Evolutionary conservation across 2,888 invertebrate species (phyloP).

Genomic region (Tanypteryx hageni): DNA sequence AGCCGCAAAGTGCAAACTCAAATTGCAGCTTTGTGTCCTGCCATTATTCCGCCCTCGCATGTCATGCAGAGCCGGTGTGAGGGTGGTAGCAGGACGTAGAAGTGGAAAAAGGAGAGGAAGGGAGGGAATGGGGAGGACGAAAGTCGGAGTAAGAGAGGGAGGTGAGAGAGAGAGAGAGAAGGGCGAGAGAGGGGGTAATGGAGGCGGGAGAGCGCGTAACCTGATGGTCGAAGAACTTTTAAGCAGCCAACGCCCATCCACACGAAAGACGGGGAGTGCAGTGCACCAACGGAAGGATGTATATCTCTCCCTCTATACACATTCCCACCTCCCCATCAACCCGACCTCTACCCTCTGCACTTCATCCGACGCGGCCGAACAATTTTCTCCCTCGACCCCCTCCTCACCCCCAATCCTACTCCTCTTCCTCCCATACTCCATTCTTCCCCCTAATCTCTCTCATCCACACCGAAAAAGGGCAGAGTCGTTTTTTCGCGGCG

Average conservation of each 20-base stretch:
- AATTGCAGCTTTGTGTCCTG: not conserved
- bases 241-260: constrained; percentile 8
- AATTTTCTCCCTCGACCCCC: not conserved
- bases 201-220: not conserved
- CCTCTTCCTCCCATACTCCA: not conserved
- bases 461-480: constrained; percentile 6
- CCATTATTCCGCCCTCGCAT: not conserved
- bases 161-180: not conserved
- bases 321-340: not conserved
- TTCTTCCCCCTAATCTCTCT: not conserved
- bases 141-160: not conserved
- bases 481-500: not conserved
- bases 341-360: not conserved
- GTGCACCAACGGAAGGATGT: not conserved
- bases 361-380: not conserved
- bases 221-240: constrained; percentile 14
- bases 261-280: not conserved
- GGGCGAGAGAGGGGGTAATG: not conserved
- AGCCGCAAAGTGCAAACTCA: not conserved
- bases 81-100: not conserved
- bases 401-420: not conserved
- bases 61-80: not conserved
- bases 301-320: not conserved
- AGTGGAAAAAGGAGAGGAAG: not conserved
- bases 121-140: not conserved